Percentiles rank a stretch among this genome's conserved stretches.
Evolutionary conservation across 2,797 vertebrate genomes (phyloP).

Genomic region (Mergus octosetaceus): DNA sequence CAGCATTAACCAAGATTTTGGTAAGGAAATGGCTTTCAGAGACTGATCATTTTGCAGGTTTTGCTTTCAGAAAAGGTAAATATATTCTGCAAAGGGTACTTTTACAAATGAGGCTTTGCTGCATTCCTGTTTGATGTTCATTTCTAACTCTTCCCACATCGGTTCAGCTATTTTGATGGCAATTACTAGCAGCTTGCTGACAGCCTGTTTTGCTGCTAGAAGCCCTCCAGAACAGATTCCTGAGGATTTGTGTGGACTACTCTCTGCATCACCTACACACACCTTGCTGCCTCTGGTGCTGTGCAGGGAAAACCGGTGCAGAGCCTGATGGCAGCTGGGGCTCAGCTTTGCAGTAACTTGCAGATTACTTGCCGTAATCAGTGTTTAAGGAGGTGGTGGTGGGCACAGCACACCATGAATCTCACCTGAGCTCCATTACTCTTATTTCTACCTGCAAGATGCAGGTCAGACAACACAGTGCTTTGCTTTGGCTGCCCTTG

Average conservation of each 20-base stretch:
- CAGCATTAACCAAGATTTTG: neutral
- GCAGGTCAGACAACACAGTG: neutral
- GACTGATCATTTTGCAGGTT: neutral
- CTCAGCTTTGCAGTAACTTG: too few relatives aligned
- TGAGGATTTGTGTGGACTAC: accelerated
- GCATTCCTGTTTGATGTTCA: neutral
- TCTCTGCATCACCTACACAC: neutral
- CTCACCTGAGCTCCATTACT: neutral
- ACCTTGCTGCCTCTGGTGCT: neutral
- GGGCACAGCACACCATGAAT: neutral
- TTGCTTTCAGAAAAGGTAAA: neutral
- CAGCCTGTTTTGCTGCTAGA: neutral
- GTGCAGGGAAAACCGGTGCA: accelerated
- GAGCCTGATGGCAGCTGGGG: neutral
- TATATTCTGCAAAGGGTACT: neutral
- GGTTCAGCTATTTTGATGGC: neutral
- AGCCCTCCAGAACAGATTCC: neutral
- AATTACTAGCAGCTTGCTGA: neutral
- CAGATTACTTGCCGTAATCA: neutral
- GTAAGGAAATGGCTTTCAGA: neutral
- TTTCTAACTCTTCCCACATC: neutral
- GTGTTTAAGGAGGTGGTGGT: neutral
- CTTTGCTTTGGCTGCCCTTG: neutral
- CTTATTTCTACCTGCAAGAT: neutral
- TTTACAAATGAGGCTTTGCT: neutral